Conservation (phyloP, 2,888 invertebrate genomes). For the Euplagia quadripunctaria region DNA sequence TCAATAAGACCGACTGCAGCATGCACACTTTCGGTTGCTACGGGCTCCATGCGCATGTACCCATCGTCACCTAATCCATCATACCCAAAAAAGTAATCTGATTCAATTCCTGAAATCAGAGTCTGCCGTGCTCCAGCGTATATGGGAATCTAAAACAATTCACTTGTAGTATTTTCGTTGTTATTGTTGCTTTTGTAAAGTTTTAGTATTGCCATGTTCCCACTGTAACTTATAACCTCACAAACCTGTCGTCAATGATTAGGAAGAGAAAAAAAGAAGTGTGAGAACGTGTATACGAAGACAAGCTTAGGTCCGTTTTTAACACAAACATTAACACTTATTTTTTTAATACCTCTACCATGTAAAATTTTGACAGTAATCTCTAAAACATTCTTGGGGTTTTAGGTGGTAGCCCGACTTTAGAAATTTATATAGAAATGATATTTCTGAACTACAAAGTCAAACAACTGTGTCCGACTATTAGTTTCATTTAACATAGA, state of each 20-base stretch:
- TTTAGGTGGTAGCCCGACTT: no score
- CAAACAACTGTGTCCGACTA: no score
- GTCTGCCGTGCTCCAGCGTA: slow-evolving; percentile 87
- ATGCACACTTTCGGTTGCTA: slow-evolving; percentile 73
- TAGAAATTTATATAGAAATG: no score
- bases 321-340: not conserved
- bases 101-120: slow-evolving; percentile 63
- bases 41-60: slow-evolving; percentile 50
- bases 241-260: not conserved
- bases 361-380: no score
- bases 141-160: slow-evolving; percentile 88
- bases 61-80: slow-evolving; percentile 91
- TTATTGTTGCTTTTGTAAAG: not conserved
- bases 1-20: slow-evolving; percentile 88
- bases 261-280: not conserved
- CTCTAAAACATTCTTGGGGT: no score
- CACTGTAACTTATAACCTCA: not conserved
- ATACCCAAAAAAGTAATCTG: slow-evolving; percentile 82
- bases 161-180: not conserved
- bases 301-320: no score
- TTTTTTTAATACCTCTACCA: no score
- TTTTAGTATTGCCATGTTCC: no score
- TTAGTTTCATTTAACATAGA: no score
- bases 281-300: not conserved
- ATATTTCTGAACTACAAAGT: no score